Base-by-base conservation (phyloP, 1,140 invertebrate species). In the Sarcophaga bullata region DNA sequence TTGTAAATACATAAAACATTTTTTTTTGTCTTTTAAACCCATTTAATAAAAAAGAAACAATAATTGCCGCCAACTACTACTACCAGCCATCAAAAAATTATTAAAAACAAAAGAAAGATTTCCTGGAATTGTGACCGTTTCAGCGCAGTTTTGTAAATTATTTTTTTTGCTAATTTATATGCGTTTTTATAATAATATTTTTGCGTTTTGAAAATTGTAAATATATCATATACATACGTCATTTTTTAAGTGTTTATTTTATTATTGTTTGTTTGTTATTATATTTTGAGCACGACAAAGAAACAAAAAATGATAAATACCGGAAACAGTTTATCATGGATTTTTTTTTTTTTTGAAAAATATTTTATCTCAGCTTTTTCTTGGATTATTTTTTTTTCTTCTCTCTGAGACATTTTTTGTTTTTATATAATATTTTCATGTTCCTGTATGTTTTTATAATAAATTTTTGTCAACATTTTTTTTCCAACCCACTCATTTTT, bases 91-190 rank as follows among this genome's bases (percentile, higher is more conserved):
- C 62, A 68, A 17, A n/a, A 68, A 68, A 68, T 62, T 62, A 58
- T 52, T 50, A 47, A 37, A 47, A 11, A 47, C n/a, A 47, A 52
- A n/a, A 37, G 0, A 58, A 58, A 58, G n/a, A 58, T n/a, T n/a
- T 7, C 54, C 15, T 58, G 54, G n/a, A 68, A 68, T 68, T 68
- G 54, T 68, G 62, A 68, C 62, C 62, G 62, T 68, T 68, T 68
- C 62, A 68, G 62, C 25, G 25, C 62, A 19, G 62, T 68, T 37
- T 68, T 68, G 62, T 68, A 68, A 68, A 68, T 68, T 68, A n/a
- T n/a, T 37, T 4, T 37, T 37, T 37, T 37, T 37, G 62, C 62
- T 68, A 19, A 68, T 68, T 25, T n/a, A 37, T 37, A 37, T 37
- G 25, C 25, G 25, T 37, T 37, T 37, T 37, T 37, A 37, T 37